Conservation (phyloP, 2,888 invertebrate species). For the Pelosia muscerda region DNA sequence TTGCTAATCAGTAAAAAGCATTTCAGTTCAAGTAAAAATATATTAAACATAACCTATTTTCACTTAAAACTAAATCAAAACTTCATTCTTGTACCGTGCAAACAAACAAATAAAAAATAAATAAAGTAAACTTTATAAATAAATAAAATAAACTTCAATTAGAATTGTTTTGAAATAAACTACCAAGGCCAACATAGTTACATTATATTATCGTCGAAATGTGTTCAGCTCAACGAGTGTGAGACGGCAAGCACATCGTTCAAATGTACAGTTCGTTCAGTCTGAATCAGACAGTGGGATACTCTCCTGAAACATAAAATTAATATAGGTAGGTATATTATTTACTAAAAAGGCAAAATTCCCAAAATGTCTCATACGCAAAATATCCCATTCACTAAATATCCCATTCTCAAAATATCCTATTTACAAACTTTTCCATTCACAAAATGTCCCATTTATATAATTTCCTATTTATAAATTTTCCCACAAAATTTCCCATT, state of each 20-base stretch:
- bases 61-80: slow-evolving; percentile 73
- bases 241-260: neutral
- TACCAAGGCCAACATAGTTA: neutral
- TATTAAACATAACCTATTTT: slow-evolving; percentile 65
- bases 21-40: slow-evolving; percentile 50
- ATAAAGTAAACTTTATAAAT: slow-evolving; percentile 47
- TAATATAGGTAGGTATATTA: too few species aligned
- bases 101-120: slow-evolving; percentile 48
- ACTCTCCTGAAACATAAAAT: slow-evolving; percentile 69
- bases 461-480: too few species aligned
- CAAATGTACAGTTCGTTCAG: slow-evolving; percentile 43
- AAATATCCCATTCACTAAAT: neutral
- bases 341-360: too few species aligned
- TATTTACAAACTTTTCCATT: too few species aligned
- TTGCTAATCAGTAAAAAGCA: neutral
- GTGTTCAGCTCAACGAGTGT: neutral
- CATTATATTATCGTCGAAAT: slow-evolving; percentile 1
- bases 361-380: too few species aligned
- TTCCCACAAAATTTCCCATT: too few species aligned
- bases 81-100: slow-evolving; percentile 60
- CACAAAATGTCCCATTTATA: too few species aligned
- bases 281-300: slow-evolving; percentile 76
- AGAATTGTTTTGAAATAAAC: slow-evolving; percentile 10
- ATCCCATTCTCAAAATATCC: too few species aligned
- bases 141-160: slow-evolving; percentile 37